Percentiles rank a stretch among this genome's conserved stretches.
Conservation (phyloP, 2,113 vertebrate genomes). For the Tragelaphus imberbis region DNA sequence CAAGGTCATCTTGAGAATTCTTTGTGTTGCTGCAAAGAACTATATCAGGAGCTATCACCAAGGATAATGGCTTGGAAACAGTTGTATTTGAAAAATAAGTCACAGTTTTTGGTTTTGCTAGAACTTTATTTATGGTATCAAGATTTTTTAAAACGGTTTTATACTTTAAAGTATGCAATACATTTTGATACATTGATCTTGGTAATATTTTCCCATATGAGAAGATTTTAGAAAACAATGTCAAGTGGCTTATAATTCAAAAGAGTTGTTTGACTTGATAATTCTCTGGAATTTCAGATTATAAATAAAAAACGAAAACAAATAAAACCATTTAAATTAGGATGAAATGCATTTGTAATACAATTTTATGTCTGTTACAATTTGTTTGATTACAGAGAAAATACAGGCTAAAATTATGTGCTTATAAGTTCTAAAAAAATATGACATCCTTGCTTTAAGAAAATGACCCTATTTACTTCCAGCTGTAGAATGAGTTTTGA, state of each 20-base stretch:
- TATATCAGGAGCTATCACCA: neutral
- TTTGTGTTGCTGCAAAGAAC: neutral
- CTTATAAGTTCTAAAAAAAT: slow-evolving; percentile 51
- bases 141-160: slow-evolving; percentile 65
- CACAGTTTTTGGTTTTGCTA: slow-evolving; percentile 57
- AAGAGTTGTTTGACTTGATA: slow-evolving; percentile 74
- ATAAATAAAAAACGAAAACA: slow-evolving; percentile 71
- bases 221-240: slow-evolving; percentile 67
- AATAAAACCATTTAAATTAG: slow-evolving; percentile 70
- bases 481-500: neutral
- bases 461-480: neutral
- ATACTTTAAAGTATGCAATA: slow-evolving; percentile 76
- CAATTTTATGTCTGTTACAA: slow-evolving; percentile 66
- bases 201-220: slow-evolving; percentile 75
- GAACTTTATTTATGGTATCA: slow-evolving; percentile 81
- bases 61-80: neutral
- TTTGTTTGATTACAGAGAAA: slow-evolving; percentile 67
- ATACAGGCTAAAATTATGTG: slow-evolving; percentile 59
- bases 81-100: slow-evolving; percentile 57
- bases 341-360: slow-evolving; percentile 72
- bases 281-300: slow-evolving; percentile 74
- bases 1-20: neutral
- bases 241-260: slow-evolving; percentile 69
- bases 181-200: slow-evolving; percentile 79
- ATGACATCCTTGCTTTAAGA: neutral